phyloP scores from a whole-genome alignment of 2,113 vertebrate species.

The Setophaga petechia region DNA sequence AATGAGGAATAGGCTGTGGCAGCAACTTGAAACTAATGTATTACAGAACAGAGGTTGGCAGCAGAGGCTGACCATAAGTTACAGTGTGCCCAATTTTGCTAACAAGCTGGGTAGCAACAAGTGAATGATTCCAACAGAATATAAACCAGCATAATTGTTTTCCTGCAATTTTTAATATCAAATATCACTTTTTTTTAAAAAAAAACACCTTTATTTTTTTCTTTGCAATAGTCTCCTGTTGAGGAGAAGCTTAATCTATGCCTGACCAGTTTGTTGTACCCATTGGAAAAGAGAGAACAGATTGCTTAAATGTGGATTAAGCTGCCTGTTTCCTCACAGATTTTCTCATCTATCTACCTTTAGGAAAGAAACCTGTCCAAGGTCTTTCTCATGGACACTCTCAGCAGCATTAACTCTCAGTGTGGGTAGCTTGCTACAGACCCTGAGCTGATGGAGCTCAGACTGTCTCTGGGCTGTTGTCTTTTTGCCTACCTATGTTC shows the following conservation, averaged over 20 bases:
- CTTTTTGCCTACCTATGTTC: background rate
- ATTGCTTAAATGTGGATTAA: background rate
- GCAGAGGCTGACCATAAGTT: background rate
- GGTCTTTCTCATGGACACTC: background rate
- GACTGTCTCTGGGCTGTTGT: background rate
- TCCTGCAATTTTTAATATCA: constrained; percentile 44
- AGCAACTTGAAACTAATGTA: constrained; percentile 38
- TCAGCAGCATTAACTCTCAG: background rate
- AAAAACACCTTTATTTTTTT: background rate
- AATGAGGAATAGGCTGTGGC: background rate
- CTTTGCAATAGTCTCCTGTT: background rate
- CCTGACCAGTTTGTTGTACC: background rate
- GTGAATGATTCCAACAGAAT: constrained; percentile 3
- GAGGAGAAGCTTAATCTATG: background rate
- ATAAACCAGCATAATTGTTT: constrained; percentile 16
- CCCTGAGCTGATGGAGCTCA: background rate
- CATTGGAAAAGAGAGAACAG: background rate
- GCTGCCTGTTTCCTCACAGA: background rate
- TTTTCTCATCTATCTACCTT: background rate
- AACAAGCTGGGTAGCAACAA: background rate
- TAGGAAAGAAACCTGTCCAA: background rate
- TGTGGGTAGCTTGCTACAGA: background rate
- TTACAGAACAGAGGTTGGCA: constrained; percentile 14
- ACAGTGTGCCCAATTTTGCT: background rate
- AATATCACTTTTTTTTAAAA: background rate